A percentile compares a stretch with the other conserved stretches of the same genome.
Conservation (phyloP, 1,140 invertebrate genomes). For the Neotoxoptera formosana region DNA sequence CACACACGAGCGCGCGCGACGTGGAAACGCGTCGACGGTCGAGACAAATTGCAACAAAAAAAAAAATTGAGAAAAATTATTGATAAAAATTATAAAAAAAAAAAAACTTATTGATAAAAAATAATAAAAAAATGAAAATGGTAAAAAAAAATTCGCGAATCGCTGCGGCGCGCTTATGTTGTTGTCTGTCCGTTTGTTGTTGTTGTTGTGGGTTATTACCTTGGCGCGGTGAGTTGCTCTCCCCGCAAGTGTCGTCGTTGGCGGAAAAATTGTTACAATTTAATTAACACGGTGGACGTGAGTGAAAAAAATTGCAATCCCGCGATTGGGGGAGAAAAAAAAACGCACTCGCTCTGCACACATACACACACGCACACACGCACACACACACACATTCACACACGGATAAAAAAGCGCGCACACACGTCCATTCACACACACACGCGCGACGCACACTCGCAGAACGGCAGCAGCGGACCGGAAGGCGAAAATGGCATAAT, state of each 20-base stretch:
- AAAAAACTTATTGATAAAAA: no score
- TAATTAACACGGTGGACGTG: not conserved
- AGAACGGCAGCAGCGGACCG: conserved; percentile 30
- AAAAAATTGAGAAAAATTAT: not conserved
- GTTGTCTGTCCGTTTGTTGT: no score
- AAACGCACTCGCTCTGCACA: not conserved
- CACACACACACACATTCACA: not conserved
- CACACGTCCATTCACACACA: not conserved
- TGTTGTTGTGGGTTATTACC: not conserved
- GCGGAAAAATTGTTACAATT: not conserved
- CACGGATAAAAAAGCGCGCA: conserved; percentile 19
- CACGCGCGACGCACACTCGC: conserved; percentile 33
- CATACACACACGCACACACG: not conserved
- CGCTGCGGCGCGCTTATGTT: not conserved
- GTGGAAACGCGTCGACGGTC: not conserved
- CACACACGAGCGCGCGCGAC: not conserved
- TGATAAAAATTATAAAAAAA: not conserved
- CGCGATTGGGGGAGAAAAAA: conserved; percentile 2
- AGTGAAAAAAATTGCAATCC: conserved; percentile 9
- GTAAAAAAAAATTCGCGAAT: not conserved
- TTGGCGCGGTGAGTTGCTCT: not conserved
- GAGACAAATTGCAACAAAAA: no score
- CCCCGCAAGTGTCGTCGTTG: not conserved
- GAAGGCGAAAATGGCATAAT: conserved; percentile 55
- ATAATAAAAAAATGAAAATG: no score